Evolutionary conservation across 2,797 vertebrate genomes (phyloP).

Genomic region (Ptychobarbus kaznakovi): DNA sequence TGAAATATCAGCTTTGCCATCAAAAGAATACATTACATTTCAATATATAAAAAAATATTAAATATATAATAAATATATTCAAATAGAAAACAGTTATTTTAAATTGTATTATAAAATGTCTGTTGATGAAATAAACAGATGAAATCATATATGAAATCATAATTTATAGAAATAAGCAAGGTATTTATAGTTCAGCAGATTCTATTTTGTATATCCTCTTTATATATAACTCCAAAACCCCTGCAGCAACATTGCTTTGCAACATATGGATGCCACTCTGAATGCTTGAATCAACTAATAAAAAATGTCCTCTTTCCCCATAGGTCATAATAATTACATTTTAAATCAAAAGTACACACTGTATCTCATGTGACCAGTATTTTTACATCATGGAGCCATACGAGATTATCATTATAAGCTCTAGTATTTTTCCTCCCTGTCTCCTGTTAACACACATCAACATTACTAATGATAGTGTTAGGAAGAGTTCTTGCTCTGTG

Average conservation of each 20-base stretch:
- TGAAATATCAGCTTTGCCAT: background rate
- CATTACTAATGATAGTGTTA: conserved; percentile 14
- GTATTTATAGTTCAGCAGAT: background rate
- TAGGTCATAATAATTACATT: conserved; percentile 9
- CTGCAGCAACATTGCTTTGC: background rate
- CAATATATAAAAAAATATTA: background rate
- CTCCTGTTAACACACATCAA: conserved; percentile 26
- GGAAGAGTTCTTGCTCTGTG: conserved; percentile 12
- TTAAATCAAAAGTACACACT: background rate
- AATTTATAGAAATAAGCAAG: background rate
- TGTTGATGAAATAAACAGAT: background rate
- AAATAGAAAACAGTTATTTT: background rate
- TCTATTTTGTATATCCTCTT: background rate
- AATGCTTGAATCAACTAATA: conserved; percentile 11
- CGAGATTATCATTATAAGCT: background rate
- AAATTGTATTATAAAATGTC: background rate
- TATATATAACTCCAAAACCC: background rate
- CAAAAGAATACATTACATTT: background rate
- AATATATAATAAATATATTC: background rate
- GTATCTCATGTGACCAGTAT: background rate
- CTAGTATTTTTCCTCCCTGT: background rate
- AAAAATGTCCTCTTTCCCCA: background rate
- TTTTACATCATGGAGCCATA: background rate
- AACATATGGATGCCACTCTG: background rate
- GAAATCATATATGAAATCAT: background rate